A percentile compares a stretch with the other conserved stretches of the same genome.
phyloP scores from a whole-genome alignment of 2,888 invertebrate genomes.

The Macaria notata region DNA sequence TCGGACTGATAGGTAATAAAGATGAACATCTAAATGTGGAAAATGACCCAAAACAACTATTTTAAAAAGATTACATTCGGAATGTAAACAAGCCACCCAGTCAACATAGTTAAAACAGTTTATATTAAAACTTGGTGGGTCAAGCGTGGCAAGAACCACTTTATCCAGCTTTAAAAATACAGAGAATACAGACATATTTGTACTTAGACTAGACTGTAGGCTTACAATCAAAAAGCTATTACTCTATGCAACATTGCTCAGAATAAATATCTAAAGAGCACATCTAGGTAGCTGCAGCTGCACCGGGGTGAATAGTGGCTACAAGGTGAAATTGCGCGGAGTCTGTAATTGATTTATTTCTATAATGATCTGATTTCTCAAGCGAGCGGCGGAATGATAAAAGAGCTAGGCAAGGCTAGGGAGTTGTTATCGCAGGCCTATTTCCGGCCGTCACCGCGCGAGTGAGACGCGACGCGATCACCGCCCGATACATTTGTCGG shows the following conservation, averaged over 20 bases:
- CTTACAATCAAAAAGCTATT: too few species aligned
- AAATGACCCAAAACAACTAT: conserved; percentile 34
- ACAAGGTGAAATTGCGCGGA: conserved; percentile 36
- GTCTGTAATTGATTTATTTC: conserved; percentile 71
- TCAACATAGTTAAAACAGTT: not conserved
- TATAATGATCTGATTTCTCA: conserved; percentile 76
- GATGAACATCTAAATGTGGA: conserved; percentile 45
- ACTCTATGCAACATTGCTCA: conserved; percentile 24
- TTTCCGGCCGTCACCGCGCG: conserved; percentile 77
- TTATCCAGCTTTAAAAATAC: too few species aligned
- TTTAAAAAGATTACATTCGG: conserved; percentile 19
- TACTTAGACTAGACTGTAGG: too few species aligned
- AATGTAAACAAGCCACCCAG: conserved; percentile 24
- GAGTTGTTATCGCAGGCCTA: conserved; percentile 77
- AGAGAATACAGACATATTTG: too few species aligned
- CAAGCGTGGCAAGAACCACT: too few species aligned
- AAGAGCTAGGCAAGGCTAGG: conserved; percentile 65
- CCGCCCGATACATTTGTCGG: conserved; percentile 80
- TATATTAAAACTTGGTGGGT: too few species aligned
- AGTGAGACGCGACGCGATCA: conserved; percentile 64
- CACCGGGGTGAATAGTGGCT: conserved; percentile 44
- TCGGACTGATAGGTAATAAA: conserved; percentile 51
- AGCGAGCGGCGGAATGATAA: conserved; percentile 63
- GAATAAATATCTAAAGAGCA: conserved; percentile 34
- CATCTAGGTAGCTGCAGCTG: conserved; percentile 37